Evolutionary conservation across 64 coral and sea anemone species (phyloP).

Genomic region (Cladopsammia gracilis): DNA sequence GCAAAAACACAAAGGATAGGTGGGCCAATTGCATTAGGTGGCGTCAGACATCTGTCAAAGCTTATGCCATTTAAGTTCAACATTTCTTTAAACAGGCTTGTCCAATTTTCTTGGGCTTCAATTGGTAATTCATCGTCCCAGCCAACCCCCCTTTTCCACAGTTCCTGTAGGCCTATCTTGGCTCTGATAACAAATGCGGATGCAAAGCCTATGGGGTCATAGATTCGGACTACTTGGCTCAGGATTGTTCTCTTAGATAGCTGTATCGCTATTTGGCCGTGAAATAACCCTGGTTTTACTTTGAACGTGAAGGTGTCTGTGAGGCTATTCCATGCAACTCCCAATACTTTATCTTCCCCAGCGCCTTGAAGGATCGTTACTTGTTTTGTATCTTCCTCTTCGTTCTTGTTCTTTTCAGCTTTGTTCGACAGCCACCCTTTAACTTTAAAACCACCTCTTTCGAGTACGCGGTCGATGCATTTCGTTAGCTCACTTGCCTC

Average conservation of each 20-base stretch:
- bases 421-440: constrained; percentile 48
- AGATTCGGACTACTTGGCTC: constrained; percentile 48
- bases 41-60: not conserved
- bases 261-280: not conserved
- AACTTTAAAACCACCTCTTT: constrained; percentile 53
- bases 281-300: not conserved
- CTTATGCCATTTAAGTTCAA: not conserved
- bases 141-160: constrained; percentile 29
- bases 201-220: constrained; percentile 34
- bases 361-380: not conserved
- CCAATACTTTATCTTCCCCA: constrained; percentile 43
- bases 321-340: constrained; percentile 1
- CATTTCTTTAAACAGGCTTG: no score
- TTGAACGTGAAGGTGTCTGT: constrained; percentile 48
- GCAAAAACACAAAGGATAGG: constrained; percentile 16
- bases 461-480: constrained; percentile 29
- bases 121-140: not conserved
- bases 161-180: constrained; percentile 32
- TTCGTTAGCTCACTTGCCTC: constrained; percentile 25
- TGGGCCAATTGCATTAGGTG: not conserved
- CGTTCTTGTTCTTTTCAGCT: not conserved
- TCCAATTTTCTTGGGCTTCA: no score
- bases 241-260: constrained; percentile 52
- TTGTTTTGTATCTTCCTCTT: not conserved
- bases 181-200: constrained; percentile 37